Percentiles rank a stretch among this genome's conserved stretches.
Evolutionary conservation across 2,888 invertebrate genomes (phyloP).

Genomic region (Drosophila picticornis): DNA sequence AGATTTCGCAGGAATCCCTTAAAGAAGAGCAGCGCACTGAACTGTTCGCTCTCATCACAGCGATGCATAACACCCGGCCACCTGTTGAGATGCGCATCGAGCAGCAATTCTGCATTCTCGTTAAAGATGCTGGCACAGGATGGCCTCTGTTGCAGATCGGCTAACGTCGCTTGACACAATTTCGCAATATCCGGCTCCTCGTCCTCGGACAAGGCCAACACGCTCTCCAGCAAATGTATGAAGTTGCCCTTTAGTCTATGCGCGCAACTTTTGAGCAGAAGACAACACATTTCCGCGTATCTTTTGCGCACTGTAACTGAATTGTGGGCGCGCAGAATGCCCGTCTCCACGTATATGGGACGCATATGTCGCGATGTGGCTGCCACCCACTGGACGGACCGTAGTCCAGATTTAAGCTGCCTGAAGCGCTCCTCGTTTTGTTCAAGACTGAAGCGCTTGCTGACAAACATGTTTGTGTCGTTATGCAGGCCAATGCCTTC

Average conservation of each 20-base stretch:
- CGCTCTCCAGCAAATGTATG: slow-evolving; percentile 88
- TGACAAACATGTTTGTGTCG: slow-evolving; percentile 62
- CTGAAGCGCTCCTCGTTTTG: slow-evolving; percentile 66
- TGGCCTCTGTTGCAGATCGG: slow-evolving; percentile 82
- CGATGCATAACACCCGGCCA: slow-evolving; percentile 89
- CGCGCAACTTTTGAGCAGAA: slow-evolving; percentile 87
- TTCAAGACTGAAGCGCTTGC: slow-evolving; percentile 52
- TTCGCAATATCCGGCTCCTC: slow-evolving; percentile 86
- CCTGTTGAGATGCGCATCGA: slow-evolving; percentile 87
- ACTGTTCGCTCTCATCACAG: slow-evolving; percentile 88
- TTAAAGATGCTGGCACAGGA: slow-evolving; percentile 72
- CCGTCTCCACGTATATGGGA: slow-evolving; percentile 85
- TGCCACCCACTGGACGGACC: slow-evolving; percentile 84
- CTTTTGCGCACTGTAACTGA: slow-evolving; percentile 88
- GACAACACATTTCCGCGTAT: slow-evolving; percentile 87
- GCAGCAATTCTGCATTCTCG: slow-evolving; percentile 87
- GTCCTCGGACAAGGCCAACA: slow-evolving; percentile 90
- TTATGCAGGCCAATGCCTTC: slow-evolving; percentile 16
- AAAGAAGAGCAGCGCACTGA: slow-evolving; percentile 88
- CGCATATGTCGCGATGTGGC: slow-evolving; percentile 82
- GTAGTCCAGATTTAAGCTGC: slow-evolving; percentile 70
- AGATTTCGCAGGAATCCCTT: slow-evolving; percentile 89
- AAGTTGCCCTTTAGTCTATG: slow-evolving; percentile 88
- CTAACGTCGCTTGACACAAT: slow-evolving; percentile 83
- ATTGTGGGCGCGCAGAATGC: slow-evolving; percentile 87